Percentiles rank a stretch among this genome's conserved stretches.
Evolutionary conservation across 64 coral and sea anemone species (phyloP).

Genomic region (Porites australiensis): DNA sequence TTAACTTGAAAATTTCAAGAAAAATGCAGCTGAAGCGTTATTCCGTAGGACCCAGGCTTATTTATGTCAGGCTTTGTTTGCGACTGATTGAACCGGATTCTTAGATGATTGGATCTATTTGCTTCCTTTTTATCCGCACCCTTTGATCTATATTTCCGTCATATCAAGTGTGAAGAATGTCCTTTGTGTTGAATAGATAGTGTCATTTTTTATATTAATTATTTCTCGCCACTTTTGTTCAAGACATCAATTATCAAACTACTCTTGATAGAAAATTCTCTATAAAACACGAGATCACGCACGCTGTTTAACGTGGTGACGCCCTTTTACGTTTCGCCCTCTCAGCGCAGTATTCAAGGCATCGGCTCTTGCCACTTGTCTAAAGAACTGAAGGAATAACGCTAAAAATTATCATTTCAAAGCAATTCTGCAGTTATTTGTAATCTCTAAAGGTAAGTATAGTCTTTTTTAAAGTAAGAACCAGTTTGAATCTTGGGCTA

Average conservation of each 20-base stretch:
- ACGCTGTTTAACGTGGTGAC: not conserved
- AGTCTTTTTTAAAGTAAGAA: not conserved
- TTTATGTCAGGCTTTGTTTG: conserved; percentile 17
- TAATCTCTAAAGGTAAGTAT: not conserved
- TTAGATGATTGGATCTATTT: conserved; percentile 40
- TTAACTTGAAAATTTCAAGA: not conserved
- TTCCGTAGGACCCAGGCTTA: not conserved
- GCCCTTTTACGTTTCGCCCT: not conserved
- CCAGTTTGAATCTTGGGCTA: no score
- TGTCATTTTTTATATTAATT: conserved; percentile 50
- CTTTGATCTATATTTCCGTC: conserved; percentile 26
- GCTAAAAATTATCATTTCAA: not conserved
- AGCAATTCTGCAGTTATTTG: not conserved
- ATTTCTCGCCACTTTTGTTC: conserved; percentile 24
- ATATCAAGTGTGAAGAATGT: conserved; percentile 21
- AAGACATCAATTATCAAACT: conserved; percentile 25
- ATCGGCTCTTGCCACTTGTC: not conserved
- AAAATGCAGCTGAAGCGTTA: not conserved
- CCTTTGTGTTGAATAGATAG: conserved; percentile 15
- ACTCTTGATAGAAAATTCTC: conserved; percentile 16
- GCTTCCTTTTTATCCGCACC: conserved; percentile 9
- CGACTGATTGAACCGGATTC: conserved; percentile 27
- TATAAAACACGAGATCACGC: not conserved
- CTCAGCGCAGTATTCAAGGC: no score
- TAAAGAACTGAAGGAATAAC: not conserved